These are phyloP conservation scores for Stenodera caucasica DNA, from an alignment of 2,888 invertebrate genomes.

Conservation along the genomic window DNA sequence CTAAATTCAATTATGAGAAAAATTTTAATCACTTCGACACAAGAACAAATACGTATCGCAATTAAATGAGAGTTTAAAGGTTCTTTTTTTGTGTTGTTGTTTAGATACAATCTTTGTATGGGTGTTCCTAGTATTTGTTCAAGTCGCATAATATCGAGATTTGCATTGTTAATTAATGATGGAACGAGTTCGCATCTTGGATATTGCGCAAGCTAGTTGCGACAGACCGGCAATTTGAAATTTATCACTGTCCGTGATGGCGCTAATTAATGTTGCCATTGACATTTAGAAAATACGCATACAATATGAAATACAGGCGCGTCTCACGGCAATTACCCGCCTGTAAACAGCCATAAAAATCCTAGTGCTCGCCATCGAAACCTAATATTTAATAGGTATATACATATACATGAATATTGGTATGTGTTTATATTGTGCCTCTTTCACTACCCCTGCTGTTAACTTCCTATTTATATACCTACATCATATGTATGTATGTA, in stretches of 20 bases:
- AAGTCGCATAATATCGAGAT: slow-evolving; percentile 3
- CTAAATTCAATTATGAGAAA: not conserved
- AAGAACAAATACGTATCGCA: not conserved
- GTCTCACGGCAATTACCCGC: slow-evolving; percentile 14
- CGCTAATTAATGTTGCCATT: slow-evolving; percentile 15
- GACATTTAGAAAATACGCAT: slow-evolving; percentile 10
- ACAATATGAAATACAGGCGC: slow-evolving; percentile 13
- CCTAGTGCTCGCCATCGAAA: slow-evolving; percentile 8
- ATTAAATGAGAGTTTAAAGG: not conserved
- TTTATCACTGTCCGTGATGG: slow-evolving; percentile 11
- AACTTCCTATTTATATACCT: too few species aligned
- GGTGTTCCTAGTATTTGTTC: slow-evolving; percentile 6
- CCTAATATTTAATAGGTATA: slow-evolving; percentile 2
- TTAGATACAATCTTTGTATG: not conserved
- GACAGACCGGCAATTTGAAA: slow-evolving; percentile 8
- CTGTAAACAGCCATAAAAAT: slow-evolving; percentile 12
- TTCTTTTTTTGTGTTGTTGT: not conserved
- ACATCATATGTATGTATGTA: too few species aligned
- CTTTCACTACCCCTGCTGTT: not conserved
- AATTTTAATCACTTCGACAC: not conserved
- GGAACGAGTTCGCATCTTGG: slow-evolving; percentile 9
- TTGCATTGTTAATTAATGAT: slow-evolving; percentile 11
- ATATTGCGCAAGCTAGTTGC: slow-evolving; percentile 11
- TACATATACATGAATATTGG: not conserved
- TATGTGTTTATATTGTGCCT: not conserved